Conservation (phyloP, 2,888 invertebrate species). For the Drosophila nigricruria region DNA sequence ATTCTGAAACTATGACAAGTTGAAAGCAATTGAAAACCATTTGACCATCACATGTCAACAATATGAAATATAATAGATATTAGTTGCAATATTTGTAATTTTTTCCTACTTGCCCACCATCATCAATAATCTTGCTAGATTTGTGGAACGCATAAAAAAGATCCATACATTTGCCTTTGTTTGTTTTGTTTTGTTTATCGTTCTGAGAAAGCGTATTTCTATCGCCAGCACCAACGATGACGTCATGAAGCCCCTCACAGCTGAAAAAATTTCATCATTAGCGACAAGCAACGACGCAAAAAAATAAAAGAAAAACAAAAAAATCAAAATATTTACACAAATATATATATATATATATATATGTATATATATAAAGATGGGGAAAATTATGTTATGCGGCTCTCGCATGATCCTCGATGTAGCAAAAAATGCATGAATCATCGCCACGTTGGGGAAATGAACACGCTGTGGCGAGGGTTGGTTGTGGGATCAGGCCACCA, state of each 20-base stretch:
- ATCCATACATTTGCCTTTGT: constrained; percentile 16
- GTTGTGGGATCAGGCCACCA: constrained; percentile 28
- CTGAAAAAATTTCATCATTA: constrained; percentile 44
- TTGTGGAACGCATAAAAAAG: constrained; percentile 15
- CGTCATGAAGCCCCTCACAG: constrained; percentile 35
- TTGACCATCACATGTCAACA: constrained; percentile 7
- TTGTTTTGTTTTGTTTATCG: constrained; percentile 37
- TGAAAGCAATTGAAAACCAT: background rate
- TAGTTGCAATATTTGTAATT: background rate
- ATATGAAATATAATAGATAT: background rate
- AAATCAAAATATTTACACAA: constrained; percentile 29
- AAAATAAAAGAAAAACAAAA: constrained; percentile 9
- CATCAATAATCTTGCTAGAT: constrained; percentile 6
- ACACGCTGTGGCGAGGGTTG: background rate
- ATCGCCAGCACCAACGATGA: constrained; percentile 27
- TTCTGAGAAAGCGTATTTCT: constrained; percentile 28
- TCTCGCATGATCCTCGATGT: constrained; percentile 44
- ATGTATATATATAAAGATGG: constrained; percentile 5
- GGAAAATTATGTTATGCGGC: constrained; percentile 26
- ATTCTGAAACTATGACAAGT: constrained; percentile 2
- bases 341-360: too few relatives aligned
- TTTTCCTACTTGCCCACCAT: constrained; percentile 8
- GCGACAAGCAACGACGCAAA: constrained; percentile 38
- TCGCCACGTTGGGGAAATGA: constrained; percentile 7
- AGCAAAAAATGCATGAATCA: constrained; percentile 40